A percentile compares a stretch with the other conserved stretches of the same genome.
Evolutionary conservation across 2,113 vertebrate genomes (phyloP).

Genomic region (Turdus rufiventris): DNA sequence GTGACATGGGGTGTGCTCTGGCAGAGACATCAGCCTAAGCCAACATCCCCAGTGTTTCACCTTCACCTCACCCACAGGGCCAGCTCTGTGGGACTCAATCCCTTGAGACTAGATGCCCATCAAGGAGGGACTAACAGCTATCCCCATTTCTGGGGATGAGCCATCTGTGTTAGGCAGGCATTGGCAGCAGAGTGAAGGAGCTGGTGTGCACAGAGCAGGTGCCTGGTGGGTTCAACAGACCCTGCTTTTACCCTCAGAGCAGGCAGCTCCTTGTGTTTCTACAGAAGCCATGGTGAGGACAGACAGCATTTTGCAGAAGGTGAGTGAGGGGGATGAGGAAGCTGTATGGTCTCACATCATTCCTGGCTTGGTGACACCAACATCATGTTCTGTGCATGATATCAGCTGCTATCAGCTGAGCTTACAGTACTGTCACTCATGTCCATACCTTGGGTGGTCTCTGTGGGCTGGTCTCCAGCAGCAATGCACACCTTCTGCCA

Average conservation of each 20-base stretch:
- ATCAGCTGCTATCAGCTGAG: neutral
- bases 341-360: neutral
- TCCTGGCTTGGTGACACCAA: neutral
- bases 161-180: neutral
- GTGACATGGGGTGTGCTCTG: too few species aligned
- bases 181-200: neutral
- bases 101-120: neutral
- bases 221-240: neutral
- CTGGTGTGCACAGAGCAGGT: neutral
- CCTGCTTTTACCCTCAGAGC: neutral
- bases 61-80: neutral
- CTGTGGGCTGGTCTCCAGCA: neutral
- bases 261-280: neutral
- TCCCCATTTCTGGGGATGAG: neutral
- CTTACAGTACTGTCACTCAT: accelerated
- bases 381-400: accelerated
- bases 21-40: neutral
- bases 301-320: neutral
- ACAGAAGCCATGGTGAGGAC: neutral
- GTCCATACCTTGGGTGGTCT: neutral
- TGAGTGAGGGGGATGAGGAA: neutral
- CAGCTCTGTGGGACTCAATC: neutral
- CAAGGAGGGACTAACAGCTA: neutral
- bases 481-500: neutral
- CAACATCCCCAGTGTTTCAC: neutral